These are phyloP conservation scores for Amblyraja radiata DNA, from an alignment of 2,797 vertebrate genomes.

Conservation along the genomic window DNA sequence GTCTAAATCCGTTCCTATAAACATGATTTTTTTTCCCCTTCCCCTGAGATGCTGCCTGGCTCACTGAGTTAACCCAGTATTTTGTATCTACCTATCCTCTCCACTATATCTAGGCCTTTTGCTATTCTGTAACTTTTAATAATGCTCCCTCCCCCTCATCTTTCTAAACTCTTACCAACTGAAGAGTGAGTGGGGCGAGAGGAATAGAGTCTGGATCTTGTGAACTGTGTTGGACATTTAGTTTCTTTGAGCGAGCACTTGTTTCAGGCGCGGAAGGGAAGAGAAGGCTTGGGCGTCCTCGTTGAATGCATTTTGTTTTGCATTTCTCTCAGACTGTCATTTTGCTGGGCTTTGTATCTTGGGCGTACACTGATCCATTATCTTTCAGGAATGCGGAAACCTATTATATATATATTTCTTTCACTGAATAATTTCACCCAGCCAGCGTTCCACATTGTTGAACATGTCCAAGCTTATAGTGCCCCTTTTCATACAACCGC, in stretches of 20 bases:
- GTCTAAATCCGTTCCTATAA: too few relatives aligned
- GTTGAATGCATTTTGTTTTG: neutral
- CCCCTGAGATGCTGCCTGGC: too few relatives aligned
- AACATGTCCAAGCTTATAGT: neutral
- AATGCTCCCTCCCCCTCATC: too few relatives aligned
- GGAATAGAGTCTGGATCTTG: too few relatives aligned
- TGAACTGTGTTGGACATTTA: neutral
- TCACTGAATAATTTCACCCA: neutral
- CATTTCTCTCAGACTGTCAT: neutral
- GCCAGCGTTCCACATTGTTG: neutral
- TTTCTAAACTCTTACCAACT: too few relatives aligned
- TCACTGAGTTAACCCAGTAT: too few relatives aligned
- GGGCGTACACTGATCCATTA: slow-evolving; percentile 3
- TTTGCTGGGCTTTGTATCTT: neutral
- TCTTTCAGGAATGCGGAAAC: slow-evolving; percentile 11
- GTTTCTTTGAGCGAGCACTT: neutral
- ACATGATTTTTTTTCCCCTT: too few relatives aligned
- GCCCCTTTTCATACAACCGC: neutral
- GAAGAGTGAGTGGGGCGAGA: too few relatives aligned
- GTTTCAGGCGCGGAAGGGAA: neutral
- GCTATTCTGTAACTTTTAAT: too few relatives aligned
- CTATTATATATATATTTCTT: neutral
- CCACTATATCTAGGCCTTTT: too few relatives aligned
- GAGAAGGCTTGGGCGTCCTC: neutral
- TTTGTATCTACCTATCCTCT: too few relatives aligned